Evolutionary conservation across 2,888 invertebrate genomes (phyloP).

Genomic region (Polietes domitor): DNA sequence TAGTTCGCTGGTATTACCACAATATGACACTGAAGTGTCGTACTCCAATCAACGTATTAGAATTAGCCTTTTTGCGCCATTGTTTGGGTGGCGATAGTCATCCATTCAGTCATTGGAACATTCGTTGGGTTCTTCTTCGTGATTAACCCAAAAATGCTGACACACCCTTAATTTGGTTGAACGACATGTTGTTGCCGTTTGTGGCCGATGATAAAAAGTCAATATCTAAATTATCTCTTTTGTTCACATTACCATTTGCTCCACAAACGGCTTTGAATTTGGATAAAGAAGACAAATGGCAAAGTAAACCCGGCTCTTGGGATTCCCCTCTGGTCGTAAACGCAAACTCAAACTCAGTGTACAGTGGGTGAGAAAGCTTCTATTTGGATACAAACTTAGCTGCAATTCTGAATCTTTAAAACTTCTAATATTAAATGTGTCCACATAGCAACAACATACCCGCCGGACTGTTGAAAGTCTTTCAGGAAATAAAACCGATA

Average conservation of each 20-base stretch:
- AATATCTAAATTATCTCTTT: constrained; percentile 62
- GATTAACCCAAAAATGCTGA: constrained; percentile 61
- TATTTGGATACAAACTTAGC: too few species aligned
- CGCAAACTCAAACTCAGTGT: too few species aligned
- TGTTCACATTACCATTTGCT: constrained; percentile 58
- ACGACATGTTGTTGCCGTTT: constrained; percentile 31
- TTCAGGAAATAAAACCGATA: too few species aligned
- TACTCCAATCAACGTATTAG: background rate
- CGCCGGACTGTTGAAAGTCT: too few species aligned
- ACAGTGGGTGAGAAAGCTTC: background rate
- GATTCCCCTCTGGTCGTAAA: too few species aligned
- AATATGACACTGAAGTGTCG: background rate
- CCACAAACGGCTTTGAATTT: constrained; percentile 38
- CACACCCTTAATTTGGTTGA: constrained; percentile 53
- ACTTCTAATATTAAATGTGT: too few species aligned
- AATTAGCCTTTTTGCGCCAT: background rate
- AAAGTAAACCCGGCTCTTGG: background rate
- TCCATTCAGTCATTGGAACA: background rate
- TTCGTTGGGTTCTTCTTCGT: constrained; percentile 35
- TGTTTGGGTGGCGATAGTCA: background rate
- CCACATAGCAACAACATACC: too few species aligned
- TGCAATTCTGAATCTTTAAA: too few species aligned
- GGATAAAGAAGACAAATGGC: constrained; percentile 25
- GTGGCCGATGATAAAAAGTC: constrained; percentile 65
- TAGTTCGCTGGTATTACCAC: background rate